Evolutionary conservation across 2,797 vertebrate species (phyloP).

Genomic region (Typhlichthys eigenmanni): DNA sequence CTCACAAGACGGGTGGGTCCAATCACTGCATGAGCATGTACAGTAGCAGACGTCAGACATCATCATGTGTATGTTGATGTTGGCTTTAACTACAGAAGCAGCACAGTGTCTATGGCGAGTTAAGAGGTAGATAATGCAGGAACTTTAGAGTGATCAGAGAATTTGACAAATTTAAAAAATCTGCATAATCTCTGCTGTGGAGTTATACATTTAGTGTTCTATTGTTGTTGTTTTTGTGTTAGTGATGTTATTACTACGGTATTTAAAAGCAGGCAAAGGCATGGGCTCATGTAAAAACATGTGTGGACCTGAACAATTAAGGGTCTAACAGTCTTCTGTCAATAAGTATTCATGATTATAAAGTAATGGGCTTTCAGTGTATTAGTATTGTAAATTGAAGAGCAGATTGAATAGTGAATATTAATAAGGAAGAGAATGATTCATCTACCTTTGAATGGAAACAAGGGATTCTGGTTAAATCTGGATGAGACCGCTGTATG

Average conservation of each 20-base stretch:
- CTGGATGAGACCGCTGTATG: slow-evolving; percentile 14
- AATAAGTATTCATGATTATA: background rate
- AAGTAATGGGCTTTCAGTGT: background rate
- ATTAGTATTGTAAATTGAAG: background rate
- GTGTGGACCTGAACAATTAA: too few relatives aligned
- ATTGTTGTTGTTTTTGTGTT: too few relatives aligned
- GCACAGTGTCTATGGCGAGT: background rate
- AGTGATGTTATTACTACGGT: too few relatives aligned
- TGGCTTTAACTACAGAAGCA: background rate
- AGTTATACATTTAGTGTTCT: too few relatives aligned
- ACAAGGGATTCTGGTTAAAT: slow-evolving; percentile 3
- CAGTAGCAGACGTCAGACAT: background rate
- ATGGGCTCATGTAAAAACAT: too few relatives aligned
- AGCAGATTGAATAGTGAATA: background rate
- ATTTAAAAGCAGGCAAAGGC: too few relatives aligned
- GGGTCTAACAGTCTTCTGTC: background rate
- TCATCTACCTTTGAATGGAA: background rate
- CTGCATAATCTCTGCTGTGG: too few relatives aligned
- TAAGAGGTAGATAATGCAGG: background rate
- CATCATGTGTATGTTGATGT: too few relatives aligned
- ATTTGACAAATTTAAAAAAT: too few relatives aligned
- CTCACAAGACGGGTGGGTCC: too few relatives aligned
- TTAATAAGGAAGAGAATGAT: background rate
- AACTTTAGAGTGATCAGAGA: too few relatives aligned
- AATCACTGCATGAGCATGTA: background rate